Evolutionary conservation across 2,888 invertebrate genomes (phyloP).

Genomic region (Chesias legatella): DNA sequence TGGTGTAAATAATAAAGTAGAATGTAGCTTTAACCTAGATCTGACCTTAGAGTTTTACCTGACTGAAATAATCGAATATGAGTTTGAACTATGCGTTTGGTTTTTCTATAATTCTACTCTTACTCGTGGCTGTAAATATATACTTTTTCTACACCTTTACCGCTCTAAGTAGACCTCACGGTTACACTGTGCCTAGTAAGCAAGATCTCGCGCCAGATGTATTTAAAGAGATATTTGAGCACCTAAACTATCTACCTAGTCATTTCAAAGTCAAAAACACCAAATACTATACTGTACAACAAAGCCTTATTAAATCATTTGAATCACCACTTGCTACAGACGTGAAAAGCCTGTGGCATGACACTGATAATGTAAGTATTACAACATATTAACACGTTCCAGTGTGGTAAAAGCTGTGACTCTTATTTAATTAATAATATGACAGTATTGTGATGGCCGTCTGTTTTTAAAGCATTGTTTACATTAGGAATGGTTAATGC

Average conservation of each 20-base stretch:
- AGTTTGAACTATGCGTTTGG: conserved; percentile 71
- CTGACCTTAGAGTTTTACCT: conserved; percentile 10
- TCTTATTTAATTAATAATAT: too few species aligned
- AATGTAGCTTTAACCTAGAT: conserved; percentile 9
- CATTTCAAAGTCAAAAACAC: conserved; percentile 58
- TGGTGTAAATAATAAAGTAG: not conserved
- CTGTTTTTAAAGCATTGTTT: too few species aligned
- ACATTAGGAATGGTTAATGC: too few species aligned
- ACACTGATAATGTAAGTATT: conserved; percentile 56
- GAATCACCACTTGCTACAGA: conserved; percentile 50
- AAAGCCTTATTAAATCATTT: conserved; percentile 53
- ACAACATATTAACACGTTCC: too few species aligned
- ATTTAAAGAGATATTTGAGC: conserved; percentile 60
- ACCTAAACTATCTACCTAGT: conserved; percentile 61
- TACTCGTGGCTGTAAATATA: conserved; percentile 64
- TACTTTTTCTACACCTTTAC: conserved; percentile 69
- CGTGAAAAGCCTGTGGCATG: conserved; percentile 47
- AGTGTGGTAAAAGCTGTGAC: too few species aligned
- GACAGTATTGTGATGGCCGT: too few species aligned
- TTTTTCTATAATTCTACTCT: conserved; percentile 62
- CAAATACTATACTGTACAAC: conserved; percentile 52
- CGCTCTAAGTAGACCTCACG: conserved; percentile 42
- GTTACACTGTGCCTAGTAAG: conserved; percentile 49
- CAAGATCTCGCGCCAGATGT: conserved; percentile 48
- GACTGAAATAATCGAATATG: conserved; percentile 39